Evolutionary conservation across 2,888 invertebrate species (phyloP), one percentile per base, ranked within the genome.

Genomic region (Stenoptilia bipunctidactyla): DNA sequence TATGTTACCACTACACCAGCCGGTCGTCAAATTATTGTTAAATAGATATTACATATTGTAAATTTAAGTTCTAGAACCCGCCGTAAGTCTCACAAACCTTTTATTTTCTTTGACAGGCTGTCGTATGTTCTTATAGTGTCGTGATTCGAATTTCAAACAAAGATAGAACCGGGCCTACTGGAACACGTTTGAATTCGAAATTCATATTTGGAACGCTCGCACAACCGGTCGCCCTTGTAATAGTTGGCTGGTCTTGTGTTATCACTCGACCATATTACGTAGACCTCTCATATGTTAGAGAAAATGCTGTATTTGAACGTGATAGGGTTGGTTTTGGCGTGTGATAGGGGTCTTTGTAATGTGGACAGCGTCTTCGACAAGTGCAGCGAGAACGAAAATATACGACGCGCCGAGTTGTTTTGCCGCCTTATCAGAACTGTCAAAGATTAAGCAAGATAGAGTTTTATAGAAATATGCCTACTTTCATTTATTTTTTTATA

Each of bases 371-470:
- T 71, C 68, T 70, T 67, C 79, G 80, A 77, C 82, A 82, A 82
- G 82, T 82, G 82, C 82, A 80, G 72, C 64, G 71, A 71, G 79
- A 80, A 82, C 80, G 77, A 82, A 82, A 80, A 82, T 82, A 82
- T 82, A 82, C 82, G 75, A 64, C 76, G 75, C 67, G 71, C 62
- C 60, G 77, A 77, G 74, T 82, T 77, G 82, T 79, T 80, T 80
- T 80, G 80, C 82, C 74, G 80, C 77, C 82, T 82, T 82, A 82
- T 82, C 82, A 82, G 73, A 76, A 51, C 41, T 46, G 47, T 44
- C 80, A 80, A 55, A 73, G 79, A 80, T 36, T 58, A 53, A n/a
- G 14, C 30, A 45, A 41, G 27, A 34, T 37, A 15, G 39, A 20
- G 20, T 8, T 20, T 20, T 20, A 20, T 5, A 20, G 8, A 20